These are phyloP conservation scores for Lordiphosa collinella DNA, from an alignment of 1,140 invertebrate species.

Conservation along the genomic window DNA sequence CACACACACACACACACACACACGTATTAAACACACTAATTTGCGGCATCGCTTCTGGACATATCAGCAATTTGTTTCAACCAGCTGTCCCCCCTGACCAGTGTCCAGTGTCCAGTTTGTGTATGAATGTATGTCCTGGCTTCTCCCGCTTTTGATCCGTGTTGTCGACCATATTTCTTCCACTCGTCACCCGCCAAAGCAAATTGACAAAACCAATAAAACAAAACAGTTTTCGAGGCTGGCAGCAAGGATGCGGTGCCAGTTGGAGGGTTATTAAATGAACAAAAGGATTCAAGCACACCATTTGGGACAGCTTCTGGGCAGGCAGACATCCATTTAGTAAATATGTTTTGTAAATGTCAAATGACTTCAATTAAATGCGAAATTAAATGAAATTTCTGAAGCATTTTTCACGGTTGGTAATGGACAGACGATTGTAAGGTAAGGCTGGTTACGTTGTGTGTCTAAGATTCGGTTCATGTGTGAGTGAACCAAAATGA, in stretches of 20 bases:
- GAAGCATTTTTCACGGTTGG: no score
- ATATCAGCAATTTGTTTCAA: constrained; percentile 71
- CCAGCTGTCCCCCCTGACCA: constrained; percentile 50
- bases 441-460: no score
- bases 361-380: no score
- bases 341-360: no score
- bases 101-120: not conserved
- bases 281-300: no score
- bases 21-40: constrained; percentile 75
- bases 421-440: no score
- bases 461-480: no score
- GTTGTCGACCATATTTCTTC: constrained; percentile 31
- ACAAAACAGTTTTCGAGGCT: constrained; percentile 44
- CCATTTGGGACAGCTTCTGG: no score
- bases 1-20: constrained; percentile 21
- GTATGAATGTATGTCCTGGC: not conserved
- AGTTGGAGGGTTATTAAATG: no score
- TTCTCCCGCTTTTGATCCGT: constrained; percentile 37
- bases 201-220: constrained; percentile 64
- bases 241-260: not conserved
- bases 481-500: no score
- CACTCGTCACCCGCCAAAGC: constrained; percentile 38
- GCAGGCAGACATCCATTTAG: no score
- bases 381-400: no score
- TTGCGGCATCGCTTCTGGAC: constrained; percentile 77